A percentile compares a stretch with the other conserved stretches of the same genome.
Evolutionary conservation across 2,888 invertebrate species (phyloP).

Genomic region (Dermolepida albohirtum): DNA sequence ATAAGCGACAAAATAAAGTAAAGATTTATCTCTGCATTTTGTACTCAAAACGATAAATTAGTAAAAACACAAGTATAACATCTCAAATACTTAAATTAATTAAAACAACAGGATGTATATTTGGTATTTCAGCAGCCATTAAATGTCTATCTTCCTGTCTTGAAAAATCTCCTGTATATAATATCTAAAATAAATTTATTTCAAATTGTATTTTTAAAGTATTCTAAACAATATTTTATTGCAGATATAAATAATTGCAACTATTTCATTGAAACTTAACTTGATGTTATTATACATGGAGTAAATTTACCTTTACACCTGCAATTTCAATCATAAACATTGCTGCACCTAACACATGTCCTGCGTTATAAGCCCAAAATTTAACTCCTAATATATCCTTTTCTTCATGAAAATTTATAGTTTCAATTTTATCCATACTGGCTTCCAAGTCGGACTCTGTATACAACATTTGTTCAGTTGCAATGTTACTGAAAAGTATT

Average conservation of each 20-base stretch:
- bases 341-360: conserved; percentile 98
- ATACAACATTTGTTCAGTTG: conserved; percentile 96
- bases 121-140: conserved; percentile 99
- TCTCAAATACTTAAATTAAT: conserved; percentile 82
- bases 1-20: too few species aligned
- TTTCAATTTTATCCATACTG: conserved; percentile 99
- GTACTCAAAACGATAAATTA: conserved; percentile 24
- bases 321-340: conserved; percentile 99
- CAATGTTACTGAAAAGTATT: conserved; percentile 83
- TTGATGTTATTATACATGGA: too few species aligned
- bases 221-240: too few species aligned
- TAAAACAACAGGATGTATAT: conserved; percentile 94
- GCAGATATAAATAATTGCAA: too few species aligned
- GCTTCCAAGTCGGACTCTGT: conserved; percentile 97
- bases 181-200: conserved; percentile 66
- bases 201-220: neutral
- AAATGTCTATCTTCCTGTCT: conserved; percentile 98
- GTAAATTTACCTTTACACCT: conserved; percentile 81
- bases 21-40: too few species aligned
- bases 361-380: conserved; percentile 99
- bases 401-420: conserved; percentile 97
- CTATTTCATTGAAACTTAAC: too few species aligned
- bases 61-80: too few species aligned
- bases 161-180: conserved; percentile 99
- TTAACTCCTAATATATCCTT: conserved; percentile 96